Evolutionary conservation across 1,140 invertebrate genomes (phyloP).

Genomic region (Mactra quadrangularis): DNA sequence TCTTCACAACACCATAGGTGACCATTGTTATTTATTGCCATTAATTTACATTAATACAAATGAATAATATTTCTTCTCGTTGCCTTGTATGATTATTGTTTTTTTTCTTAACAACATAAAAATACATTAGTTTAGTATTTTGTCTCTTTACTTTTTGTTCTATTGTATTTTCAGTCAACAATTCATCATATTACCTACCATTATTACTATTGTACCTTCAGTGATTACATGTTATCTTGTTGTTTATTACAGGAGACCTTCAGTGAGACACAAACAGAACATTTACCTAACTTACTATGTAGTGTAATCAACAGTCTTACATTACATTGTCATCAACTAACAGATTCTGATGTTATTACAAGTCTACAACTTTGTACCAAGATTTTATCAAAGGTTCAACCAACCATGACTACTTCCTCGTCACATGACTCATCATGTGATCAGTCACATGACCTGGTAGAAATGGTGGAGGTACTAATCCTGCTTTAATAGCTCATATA

Average conservation of each 20-base stretch:
- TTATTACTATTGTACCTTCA: too few species aligned
- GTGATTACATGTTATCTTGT: too few species aligned
- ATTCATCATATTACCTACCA: too few species aligned
- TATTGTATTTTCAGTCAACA: too few species aligned
- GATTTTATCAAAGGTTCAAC: constrained; percentile 91
- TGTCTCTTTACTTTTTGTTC: too few species aligned
- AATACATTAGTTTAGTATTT: too few species aligned
- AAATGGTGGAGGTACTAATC: constrained; percentile 58
- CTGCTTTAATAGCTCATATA: not conserved
- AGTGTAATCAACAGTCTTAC: constrained; percentile 87
- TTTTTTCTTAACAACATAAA: too few species aligned
- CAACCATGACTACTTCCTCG: constrained; percentile 83
- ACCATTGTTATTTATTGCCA: too few species aligned
- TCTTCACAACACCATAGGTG: too few species aligned
- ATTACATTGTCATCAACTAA: constrained; percentile 86
- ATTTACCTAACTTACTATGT: constrained; percentile 90
- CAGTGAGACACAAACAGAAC: constrained; percentile 91
- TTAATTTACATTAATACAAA: too few species aligned
- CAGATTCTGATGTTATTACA: constrained; percentile 87
- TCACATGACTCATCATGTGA: constrained; percentile 56
- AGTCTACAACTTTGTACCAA: constrained; percentile 89
- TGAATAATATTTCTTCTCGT: too few species aligned
- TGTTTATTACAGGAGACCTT: constrained; percentile 88
- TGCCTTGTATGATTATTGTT: too few species aligned
- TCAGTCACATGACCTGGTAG: constrained; percentile 65